Percentiles rank a stretch among this genome's conserved stretches.
Conservation (phyloP, 1,140 invertebrate species). For the Drosophila yakuba region DNA sequence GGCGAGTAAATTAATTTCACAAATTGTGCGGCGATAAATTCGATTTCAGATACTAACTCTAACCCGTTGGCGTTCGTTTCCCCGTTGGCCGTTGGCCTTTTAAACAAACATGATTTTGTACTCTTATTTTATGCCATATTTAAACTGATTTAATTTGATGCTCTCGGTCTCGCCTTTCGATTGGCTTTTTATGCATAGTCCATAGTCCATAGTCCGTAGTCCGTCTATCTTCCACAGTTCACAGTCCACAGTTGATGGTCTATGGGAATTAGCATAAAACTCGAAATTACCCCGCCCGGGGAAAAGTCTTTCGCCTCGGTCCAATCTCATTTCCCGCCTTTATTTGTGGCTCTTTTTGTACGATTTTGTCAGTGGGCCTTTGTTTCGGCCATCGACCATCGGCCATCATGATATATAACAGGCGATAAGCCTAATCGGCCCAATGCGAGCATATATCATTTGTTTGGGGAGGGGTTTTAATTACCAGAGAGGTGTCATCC, state of each 20-base stretch:
- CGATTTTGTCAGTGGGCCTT: constrained; percentile 59
- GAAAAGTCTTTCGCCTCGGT: constrained; percentile 17
- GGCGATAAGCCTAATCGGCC: constrained; percentile 44
- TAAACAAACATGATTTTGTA: constrained; percentile 74
- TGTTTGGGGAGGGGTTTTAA: background rate
- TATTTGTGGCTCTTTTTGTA: constrained; percentile 48
- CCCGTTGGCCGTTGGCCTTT: constrained; percentile 49
- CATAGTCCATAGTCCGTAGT: background rate
- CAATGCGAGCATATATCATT: constrained; percentile 31
- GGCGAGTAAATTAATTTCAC: constrained; percentile 67
- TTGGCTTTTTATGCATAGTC: constrained; percentile 45
- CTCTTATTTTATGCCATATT: constrained; percentile 73
- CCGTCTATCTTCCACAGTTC: too few relatives aligned
- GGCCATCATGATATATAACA: constrained; percentile 50
- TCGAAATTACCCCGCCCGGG: constrained; percentile 8
- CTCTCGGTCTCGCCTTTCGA: constrained; percentile 31
- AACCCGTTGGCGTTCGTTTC: constrained; percentile 20
- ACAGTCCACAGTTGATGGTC: background rate
- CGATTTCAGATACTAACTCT: constrained; percentile 32
- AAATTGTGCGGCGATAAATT: constrained; percentile 62
- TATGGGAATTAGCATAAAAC: constrained; percentile 47
- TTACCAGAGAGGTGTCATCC: background rate
- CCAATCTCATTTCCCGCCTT: constrained; percentile 1
- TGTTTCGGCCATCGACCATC: constrained; percentile 38
- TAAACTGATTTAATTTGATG: constrained; percentile 71